These are phyloP conservation scores for Petrolisthes cinctipes DNA, from an alignment of 2,888 invertebrate species.

Conservation along the genomic window DNA sequence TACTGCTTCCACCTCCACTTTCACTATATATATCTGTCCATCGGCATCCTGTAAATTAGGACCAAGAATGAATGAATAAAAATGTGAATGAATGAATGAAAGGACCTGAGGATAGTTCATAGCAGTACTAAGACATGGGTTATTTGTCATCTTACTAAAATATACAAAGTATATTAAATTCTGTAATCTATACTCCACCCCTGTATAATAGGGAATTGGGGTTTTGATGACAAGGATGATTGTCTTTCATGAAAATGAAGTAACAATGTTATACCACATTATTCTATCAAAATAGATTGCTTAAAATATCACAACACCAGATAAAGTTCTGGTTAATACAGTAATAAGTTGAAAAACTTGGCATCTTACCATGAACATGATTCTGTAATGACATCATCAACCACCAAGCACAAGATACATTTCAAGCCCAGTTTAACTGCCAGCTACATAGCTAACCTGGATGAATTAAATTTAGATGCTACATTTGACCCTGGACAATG, in stretches of 20 bases:
- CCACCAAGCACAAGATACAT: too few species aligned
- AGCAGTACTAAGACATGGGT: neutral
- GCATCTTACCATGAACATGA: too few species aligned
- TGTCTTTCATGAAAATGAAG: too few species aligned
- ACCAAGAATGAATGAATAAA: neutral
- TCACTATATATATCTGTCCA: slow-evolving; percentile 38
- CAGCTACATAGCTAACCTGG: neutral
- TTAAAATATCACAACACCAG: too few species aligned
- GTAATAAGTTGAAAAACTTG: too few species aligned
- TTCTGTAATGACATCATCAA: too few species aligned
- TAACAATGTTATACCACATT: too few species aligned
- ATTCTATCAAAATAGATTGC: too few species aligned
- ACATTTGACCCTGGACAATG: too few species aligned
- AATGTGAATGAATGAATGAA: neutral
- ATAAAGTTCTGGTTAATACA: too few species aligned
- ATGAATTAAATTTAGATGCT: neutral
- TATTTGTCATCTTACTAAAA: neutral
- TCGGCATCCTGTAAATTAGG: slow-evolving; percentile 44
- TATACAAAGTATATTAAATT: neutral
- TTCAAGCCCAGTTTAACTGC: neutral
- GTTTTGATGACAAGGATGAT: too few species aligned
- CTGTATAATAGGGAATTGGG: neutral
- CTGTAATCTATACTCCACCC: neutral
- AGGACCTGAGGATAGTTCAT: too few species aligned
- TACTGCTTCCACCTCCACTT: slow-evolving; percentile 27